phyloP scores from a whole-genome alignment of 2,113 vertebrate species.

The Oreocharis arfaki region DNA sequence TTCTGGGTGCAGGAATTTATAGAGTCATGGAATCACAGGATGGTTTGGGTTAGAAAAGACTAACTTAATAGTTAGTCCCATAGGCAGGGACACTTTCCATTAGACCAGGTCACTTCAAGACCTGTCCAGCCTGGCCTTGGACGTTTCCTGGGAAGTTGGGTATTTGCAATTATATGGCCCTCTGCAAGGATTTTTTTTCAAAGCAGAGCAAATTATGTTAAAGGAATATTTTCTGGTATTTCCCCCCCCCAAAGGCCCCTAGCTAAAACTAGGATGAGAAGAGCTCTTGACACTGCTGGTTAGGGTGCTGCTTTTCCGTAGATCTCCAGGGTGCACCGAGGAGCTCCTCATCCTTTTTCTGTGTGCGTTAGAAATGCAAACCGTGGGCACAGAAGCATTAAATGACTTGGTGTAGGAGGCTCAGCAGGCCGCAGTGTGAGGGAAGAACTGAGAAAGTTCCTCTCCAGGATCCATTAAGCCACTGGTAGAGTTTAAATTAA shows the following conservation, averaged over 20 bases:
- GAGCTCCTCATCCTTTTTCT: neutral
- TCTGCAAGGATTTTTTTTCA: neutral
- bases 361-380: neutral
- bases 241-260: neutral
- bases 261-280: neutral
- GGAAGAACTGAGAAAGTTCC: neutral
- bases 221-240: neutral
- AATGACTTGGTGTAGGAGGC: neutral
- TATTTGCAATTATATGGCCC: neutral
- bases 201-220: neutral
- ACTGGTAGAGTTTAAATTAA: neutral
- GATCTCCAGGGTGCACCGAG: neutral
- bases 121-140: neutral
- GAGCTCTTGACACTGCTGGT: rapidly evolving
- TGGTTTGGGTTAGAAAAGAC: neutral
- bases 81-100: neutral
- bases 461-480: neutral
- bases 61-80: neutral
- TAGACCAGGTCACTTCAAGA: neutral
- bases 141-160: neutral
- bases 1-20: neutral
- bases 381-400: neutral
- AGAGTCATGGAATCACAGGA: neutral
- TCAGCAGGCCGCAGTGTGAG: neutral
- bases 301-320: neutral